Base-by-base conservation (phyloP, 35 echinoderm and acorn worm genomes). In the Ophiothrix spiculata region DNA sequence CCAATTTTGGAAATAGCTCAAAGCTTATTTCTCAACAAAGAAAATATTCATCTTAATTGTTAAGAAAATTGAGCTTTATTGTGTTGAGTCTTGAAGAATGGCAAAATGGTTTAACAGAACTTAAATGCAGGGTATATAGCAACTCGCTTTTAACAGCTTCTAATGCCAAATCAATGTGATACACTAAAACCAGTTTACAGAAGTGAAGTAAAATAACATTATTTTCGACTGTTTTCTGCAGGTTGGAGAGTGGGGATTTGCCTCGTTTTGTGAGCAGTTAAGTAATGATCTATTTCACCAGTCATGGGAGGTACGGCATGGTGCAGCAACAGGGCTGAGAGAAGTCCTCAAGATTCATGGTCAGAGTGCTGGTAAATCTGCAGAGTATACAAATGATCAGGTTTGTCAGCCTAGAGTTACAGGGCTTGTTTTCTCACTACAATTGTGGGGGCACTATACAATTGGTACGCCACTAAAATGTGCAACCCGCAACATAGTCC, bases 251-350 rank as follows among this genome's bases (percentile, higher is more conserved):
- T 99, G 96, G 96, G 81, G 85, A 25, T 94, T 99, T 78, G 83
- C 92, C 31, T 94, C 96, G 0, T 99, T 99, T 37, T 99, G 89
- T 79, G 96, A 99, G 89, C 96, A 99, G 80, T 86, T 99, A 42
- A 92, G 85, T 63, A 94, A 86, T 79, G 96, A 99, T 46, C 77
- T 99, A 11, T 99, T 99, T 83, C 92, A 94, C 56, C 85, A 90
- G 54, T 87, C 96, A 3, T 99, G 96, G 96, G 96, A 91, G 84
- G 84, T 94, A 4, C 56, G 96, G 60, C 96, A 99, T 75, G 96
- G 96, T 35, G 96, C 96, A 40, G 96, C 96, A 4, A 99, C 96
- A 15, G 96, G 96, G 12, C 84, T 99, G 46, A 88, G 96, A 60
- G 96, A 99, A 77, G 92, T 99, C 0, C 36, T 99, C 12, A 99